A percentile compares a stretch with the other conserved stretches of the same genome.
phyloP scores from a whole-genome alignment of 2,888 invertebrate species.

The Iphiclides podalirius region DNA sequence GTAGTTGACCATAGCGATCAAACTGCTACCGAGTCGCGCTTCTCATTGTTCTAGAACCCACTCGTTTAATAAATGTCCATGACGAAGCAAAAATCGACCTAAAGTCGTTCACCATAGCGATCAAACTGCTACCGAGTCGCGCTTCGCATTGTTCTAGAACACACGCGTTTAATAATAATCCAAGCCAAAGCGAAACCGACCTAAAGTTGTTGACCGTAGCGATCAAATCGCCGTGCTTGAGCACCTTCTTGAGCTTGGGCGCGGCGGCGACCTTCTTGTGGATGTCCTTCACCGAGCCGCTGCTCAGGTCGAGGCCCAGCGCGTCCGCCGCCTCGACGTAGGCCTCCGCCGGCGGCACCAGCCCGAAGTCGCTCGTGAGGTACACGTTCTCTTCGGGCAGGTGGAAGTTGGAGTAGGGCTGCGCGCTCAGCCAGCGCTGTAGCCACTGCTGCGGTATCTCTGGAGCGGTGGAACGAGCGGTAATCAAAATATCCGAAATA shows the following conservation, averaged over 20 bases:
- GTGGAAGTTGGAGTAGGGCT: constrained; percentile 80
- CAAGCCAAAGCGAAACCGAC: constrained; percentile 37
- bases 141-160: too few relatives aligned
- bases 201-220: constrained; percentile 68
- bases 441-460: constrained; percentile 84
- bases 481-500: too few relatives aligned
- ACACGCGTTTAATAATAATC: too few relatives aligned
- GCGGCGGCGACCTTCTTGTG: constrained; percentile 44
- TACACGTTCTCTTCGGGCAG: constrained; percentile 87
- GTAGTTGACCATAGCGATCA: too few relatives aligned
- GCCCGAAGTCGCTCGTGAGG: constrained; percentile 84
- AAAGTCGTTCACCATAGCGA: too few relatives aligned
- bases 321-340: constrained; percentile 49
- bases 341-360: constrained; percentile 67
- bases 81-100: too few relatives aligned
- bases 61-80: too few relatives aligned
- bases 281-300: constrained; percentile 53
- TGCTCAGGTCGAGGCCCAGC: constrained; percentile 48
- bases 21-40: too few relatives aligned
- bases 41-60: too few relatives aligned
- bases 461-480: too few relatives aligned
- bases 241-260: constrained; percentile 32
- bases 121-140: too few relatives aligned
- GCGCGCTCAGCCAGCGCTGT: constrained; percentile 80
- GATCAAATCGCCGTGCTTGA: constrained; percentile 54